phyloP scores from a whole-genome alignment of 2,888 invertebrate species.

The Lathronympha strigana region DNA sequence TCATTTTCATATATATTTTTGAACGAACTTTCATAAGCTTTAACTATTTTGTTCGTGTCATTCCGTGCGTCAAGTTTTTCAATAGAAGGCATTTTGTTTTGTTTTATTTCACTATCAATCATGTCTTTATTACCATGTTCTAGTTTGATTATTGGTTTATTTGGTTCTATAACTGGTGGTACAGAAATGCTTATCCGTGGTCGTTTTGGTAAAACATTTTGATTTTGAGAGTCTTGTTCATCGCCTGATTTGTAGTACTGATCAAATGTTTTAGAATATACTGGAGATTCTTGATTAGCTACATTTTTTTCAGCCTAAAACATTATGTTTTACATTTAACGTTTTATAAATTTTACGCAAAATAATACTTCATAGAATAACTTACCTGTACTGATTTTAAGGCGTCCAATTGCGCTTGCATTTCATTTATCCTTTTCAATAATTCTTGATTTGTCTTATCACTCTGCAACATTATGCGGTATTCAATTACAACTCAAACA shows the following conservation, averaged over 20 bases:
- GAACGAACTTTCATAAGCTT: neutral
- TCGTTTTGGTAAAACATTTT: neutral
- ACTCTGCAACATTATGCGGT: conserved; percentile 44
- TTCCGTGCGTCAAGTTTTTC: neutral
- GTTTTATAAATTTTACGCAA: too few relatives aligned
- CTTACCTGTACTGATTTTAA: conserved; percentile 55
- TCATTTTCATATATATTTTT: neutral
- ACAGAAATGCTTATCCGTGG: neutral
- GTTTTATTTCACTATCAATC: neutral
- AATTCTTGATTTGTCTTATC: conserved; percentile 51
- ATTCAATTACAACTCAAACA: neutral
- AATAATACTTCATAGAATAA: conserved; percentile 25
- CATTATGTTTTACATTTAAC: too few relatives aligned
- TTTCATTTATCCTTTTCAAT: conserved; percentile 55
- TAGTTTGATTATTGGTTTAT: neutral
- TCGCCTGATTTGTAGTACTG: neutral
- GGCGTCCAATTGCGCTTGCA: conserved; percentile 59
- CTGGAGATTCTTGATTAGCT: neutral
- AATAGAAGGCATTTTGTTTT: neutral
- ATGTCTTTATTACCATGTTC: neutral
- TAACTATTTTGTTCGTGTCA: neutral
- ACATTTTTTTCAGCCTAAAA: conserved; percentile 2
- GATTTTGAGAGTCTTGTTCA: neutral
- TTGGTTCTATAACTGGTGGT: neutral
- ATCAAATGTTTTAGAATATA: neutral